These are phyloP conservation scores for Beris chalybata DNA, from an alignment of 2,888 invertebrate species.

Conservation along the genomic window DNA sequence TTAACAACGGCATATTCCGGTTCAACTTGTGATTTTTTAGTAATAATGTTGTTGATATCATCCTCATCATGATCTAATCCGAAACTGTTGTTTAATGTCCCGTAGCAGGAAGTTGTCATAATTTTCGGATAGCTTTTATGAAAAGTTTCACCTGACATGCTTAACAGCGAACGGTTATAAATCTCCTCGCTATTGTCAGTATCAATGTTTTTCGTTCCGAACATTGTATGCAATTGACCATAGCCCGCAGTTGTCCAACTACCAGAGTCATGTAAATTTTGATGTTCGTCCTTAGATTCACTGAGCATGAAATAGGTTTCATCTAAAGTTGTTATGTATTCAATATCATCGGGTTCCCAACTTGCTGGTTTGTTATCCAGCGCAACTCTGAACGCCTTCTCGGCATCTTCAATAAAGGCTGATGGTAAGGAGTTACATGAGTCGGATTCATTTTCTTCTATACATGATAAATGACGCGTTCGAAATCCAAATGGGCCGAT, in stretches of 20 bases:
- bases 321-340: constrained; percentile 51
- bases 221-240: constrained; percentile 24
- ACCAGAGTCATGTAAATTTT: constrained; percentile 9
- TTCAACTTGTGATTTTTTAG: constrained; percentile 9
- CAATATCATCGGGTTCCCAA: constrained; percentile 41
- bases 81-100: constrained; percentile 16
- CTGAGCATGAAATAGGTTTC: constrained; percentile 50
- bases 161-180: constrained; percentile 45
- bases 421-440: constrained; percentile 52
- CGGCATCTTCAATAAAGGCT: constrained; percentile 47
- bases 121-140: constrained; percentile 47
- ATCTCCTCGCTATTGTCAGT: too few relatives aligned
- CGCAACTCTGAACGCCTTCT: not conserved
- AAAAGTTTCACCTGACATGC: constrained; percentile 41
- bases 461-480: constrained; percentile 54
- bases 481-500: constrained; percentile 47
- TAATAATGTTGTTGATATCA: constrained; percentile 32
- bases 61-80: constrained; percentile 40
- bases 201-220: constrained; percentile 11
- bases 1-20: constrained; percentile 31
- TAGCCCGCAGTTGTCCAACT: constrained; percentile 27
- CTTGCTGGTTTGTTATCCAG: constrained; percentile 28
- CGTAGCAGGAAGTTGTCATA: constrained; percentile 55
- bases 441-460: constrained; percentile 55
- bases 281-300: constrained; percentile 51